These are phyloP conservation scores for Lasiommata megera DNA, from an alignment of 2,888 invertebrate genomes.

Conservation along the genomic window DNA sequence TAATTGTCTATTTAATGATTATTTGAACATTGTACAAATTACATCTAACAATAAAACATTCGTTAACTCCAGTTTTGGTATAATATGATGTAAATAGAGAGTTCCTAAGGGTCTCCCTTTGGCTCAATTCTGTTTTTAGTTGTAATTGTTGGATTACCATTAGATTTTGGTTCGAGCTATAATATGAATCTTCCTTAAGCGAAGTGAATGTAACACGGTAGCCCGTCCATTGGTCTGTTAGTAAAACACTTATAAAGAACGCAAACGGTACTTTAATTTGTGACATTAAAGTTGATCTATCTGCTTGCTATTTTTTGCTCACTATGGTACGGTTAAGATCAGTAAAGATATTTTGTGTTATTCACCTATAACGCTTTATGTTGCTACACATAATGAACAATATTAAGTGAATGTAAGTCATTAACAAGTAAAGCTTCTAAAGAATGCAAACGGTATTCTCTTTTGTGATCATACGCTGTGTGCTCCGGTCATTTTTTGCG, in stretches of 20 bases:
- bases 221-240: constrained; percentile 21
- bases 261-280: constrained; percentile 15
- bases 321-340: not conserved
- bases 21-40: no score
- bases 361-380: not conserved
- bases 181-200: constrained; percentile 9
- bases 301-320: not conserved
- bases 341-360: no score
- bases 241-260: constrained; percentile 10
- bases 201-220: constrained; percentile 29
- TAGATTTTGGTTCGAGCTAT: not conserved
- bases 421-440: constrained; percentile 1
- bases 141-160: not conserved
- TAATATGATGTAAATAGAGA: no score
- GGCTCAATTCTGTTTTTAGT: not conserved
- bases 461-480: constrained; percentile 28
- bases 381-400: not conserved
- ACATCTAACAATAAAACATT: no score
- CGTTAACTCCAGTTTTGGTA: no score
- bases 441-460: constrained; percentile 14
- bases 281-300: not conserved
- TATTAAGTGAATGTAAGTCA: constrained; percentile 1
- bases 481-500: constrained; percentile 51
- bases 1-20: not conserved
- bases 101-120: not conserved